Evolutionary conservation across 1,140 invertebrate species (phyloP), one percentile per base, ranked within the genome.

Genomic region (Drosophila repletoides): DNA sequence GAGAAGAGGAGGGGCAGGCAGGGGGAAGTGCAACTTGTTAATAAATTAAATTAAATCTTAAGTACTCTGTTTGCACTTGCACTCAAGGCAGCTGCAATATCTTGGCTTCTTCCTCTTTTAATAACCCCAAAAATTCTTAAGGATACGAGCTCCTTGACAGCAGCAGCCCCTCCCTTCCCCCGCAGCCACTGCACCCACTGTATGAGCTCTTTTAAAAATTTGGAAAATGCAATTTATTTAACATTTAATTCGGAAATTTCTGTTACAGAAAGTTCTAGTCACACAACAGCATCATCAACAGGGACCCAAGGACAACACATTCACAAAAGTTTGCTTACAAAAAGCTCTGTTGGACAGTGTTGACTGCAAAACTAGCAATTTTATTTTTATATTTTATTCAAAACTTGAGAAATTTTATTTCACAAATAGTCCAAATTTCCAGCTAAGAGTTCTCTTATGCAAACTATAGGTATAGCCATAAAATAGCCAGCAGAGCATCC

Each of bases 11-110:
- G 6, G 14, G 36, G 15, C 5, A 6, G 17, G 28, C 0, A 4
- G 15, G 9, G 17, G n/a, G 5, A 9, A 41, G 15, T 38, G 34
- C 46, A 67, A 63, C 28, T 56, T 71, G 56, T 64, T 83, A 74
- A 84, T 84, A 77, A 84, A 76, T 58, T 38, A 52, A 79, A 71
- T 84, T 61, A 46, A 76, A 70, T 72, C 69, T 61, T 7, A 26
- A 46, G 46, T 46, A 33, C 58, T 24, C 26, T 34, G 36, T 36
- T 41, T 36, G 53, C 41, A 49, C 40, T 45, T 36, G 45, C 24
- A 43, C 36, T 52, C 38, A 21, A 53, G 36, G 36, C 22, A 10
- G 9, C 26, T 21, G 24, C 51, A 26, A 28, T 36, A 17, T 24
- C 52, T 26, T 45, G 53, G n/a, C n/a, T n/a, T n/a, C n/a, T n/a